These are phyloP conservation scores for Diarsia rubi DNA, from an alignment of 2,888 invertebrate genomes.

Conservation along the genomic window DNA sequence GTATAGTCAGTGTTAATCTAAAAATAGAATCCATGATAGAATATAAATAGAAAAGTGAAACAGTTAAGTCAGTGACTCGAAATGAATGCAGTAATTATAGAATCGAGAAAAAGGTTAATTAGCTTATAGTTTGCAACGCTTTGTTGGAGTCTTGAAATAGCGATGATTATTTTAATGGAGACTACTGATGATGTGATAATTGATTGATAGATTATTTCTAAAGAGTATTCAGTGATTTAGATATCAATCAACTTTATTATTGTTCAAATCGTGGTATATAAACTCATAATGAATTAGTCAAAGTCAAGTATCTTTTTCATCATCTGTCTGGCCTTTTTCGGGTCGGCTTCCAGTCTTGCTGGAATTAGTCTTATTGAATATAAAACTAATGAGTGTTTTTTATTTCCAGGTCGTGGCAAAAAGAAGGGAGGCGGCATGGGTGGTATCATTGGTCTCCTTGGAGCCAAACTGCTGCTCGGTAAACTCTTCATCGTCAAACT, in stretches of 20 bases:
- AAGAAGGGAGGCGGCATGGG: conserved; percentile 93
- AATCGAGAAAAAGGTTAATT: conserved; percentile 37
- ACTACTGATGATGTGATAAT: conserved; percentile 11
- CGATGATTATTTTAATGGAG: not conserved
- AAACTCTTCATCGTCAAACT: conserved; percentile 94
- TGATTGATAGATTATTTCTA: conserved; percentile 1
- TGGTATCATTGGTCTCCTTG: conserved; percentile 92
- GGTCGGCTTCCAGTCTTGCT: too few relatives aligned
- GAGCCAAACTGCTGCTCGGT: conserved; percentile 85
- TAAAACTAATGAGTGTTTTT: not conserved
- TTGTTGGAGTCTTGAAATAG: conserved; percentile 22
- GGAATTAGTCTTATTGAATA: not conserved
- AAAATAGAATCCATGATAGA: not conserved
- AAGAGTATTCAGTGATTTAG: not conserved
- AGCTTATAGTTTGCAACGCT: conserved; percentile 23
- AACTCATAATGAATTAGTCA: not conserved
- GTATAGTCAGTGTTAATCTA: not conserved
- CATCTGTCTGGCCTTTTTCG: too few relatives aligned
- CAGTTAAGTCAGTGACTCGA: conserved; percentile 25
- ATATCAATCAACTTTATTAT: not conserved
- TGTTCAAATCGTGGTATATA: not conserved
- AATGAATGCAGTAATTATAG: conserved; percentile 35
- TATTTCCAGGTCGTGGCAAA: conserved; percentile 92
- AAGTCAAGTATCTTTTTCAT: not conserved
- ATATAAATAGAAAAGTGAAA: conserved; percentile 32